Evolutionary conservation across 2,888 invertebrate species (phyloP).

Genomic region (Strigamia crassipes): DNA sequence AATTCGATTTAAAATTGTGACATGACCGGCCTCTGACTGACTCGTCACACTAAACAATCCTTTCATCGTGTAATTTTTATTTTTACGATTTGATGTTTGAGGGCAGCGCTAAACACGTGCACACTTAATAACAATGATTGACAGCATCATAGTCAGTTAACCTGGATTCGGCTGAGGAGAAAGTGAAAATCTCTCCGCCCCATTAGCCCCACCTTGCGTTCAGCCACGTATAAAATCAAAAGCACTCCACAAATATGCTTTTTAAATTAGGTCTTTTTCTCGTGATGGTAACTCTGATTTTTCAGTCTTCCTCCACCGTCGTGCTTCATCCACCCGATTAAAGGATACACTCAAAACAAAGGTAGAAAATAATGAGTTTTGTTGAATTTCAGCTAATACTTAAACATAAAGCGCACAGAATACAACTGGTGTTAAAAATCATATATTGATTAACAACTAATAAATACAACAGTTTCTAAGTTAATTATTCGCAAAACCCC

Average conservation of each 20-base stretch:
- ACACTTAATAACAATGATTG: conserved; percentile 11
- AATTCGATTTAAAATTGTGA: no score
- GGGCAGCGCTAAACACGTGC: not conserved
- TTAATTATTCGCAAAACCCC: no score
- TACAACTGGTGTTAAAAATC: no score
- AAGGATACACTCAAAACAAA: no score
- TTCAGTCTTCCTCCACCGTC: not conserved
- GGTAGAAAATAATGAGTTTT: no score
- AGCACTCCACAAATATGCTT: not conserved
- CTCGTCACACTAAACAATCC: not conserved
- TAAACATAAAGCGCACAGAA: no score
- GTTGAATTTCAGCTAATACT: no score
- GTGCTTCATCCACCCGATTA: not conserved
- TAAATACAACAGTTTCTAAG: no score
- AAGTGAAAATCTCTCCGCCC: conserved; percentile 20
- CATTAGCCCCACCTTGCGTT: not conserved
- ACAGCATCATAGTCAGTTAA: conserved; percentile 1
- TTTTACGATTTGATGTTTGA: not conserved
- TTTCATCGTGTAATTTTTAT: not conserved
- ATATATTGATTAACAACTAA: no score
- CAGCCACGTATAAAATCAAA: not conserved
- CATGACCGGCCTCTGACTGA: no score
- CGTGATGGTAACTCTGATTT: not conserved
- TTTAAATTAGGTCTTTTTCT: not conserved
- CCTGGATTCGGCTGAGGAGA: not conserved